Percentiles rank a stretch among this genome's conserved stretches.
These are phyloP conservation scores for Platycnemis pennipes DNA, from an alignment of 2,888 invertebrate genomes.

Conservation along the genomic window DNA sequence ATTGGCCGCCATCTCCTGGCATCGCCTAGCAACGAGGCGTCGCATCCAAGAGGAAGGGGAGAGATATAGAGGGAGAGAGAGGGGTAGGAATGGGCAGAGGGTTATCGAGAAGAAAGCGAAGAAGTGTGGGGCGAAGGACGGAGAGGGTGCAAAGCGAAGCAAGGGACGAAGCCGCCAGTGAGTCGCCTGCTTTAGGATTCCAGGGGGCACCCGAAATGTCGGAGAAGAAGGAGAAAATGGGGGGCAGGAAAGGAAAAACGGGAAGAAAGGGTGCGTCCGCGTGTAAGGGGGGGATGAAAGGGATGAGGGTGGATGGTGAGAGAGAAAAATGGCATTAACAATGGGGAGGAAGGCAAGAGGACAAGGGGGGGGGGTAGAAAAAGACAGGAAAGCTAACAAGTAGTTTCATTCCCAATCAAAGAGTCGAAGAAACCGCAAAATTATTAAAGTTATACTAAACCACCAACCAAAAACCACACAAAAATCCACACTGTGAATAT, in stretches of 20 bases:
- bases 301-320: not conserved
- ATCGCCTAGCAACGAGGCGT: not conserved
- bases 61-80: not conserved
- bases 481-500: too few species aligned
- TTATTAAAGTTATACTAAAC: too few species aligned
- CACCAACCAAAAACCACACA: too few species aligned
- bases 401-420: too few species aligned
- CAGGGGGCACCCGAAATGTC: not conserved
- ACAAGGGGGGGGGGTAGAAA: not conserved
- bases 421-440: too few species aligned
- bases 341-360: not conserved
- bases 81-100: not conserved
- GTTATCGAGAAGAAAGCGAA: not conserved
- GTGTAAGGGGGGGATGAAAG: not conserved
- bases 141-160: too few species aligned
- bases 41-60: not conserved
- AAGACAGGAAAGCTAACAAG: too few species aligned
- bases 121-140: not conserved
- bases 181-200: slow-evolving; percentile 1
- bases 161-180: not conserved
- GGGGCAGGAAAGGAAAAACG: too few species aligned
- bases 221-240: not conserved
- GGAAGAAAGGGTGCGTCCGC: too few species aligned
- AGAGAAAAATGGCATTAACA: not conserved
- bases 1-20: not conserved